Base-by-base conservation (phyloP, 2,888 invertebrate species). In the Drosophila paracracens region DNA sequence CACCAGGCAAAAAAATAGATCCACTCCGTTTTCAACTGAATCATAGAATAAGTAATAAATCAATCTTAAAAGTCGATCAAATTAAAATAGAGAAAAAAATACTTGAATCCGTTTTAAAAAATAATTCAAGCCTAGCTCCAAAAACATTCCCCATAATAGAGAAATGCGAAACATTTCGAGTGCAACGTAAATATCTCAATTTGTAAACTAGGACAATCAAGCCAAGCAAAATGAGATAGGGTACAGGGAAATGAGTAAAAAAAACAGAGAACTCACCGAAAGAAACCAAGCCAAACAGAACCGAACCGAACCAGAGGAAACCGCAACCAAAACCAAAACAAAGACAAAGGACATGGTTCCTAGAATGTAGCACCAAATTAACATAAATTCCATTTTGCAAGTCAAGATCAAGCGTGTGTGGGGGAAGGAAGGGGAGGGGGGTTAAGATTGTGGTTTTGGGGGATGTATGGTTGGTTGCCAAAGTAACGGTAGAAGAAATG, bases 291-390 rank as follows among this genome's bases (percentile, higher is more conserved):
- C 31, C 33, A 33, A 33, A 4, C 33, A 35, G 40, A 56, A 57
- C n/a, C 43, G 40, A 38, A 54, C 27, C 25, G 25, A 38, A 54
- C 48, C 50, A 40, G 25, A 59, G 38, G 21, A 48, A 50, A 36
- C 46, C 66, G 59, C n/a, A 64, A 69, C 46, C 64, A 50, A 75
- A 83, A 74, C 71, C 81, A 79, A 76, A 82, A 69, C 82, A 81
- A 83, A 75, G 76, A 66, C 67, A 70, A 65, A 66, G 79, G 69
- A 68, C 63, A 64, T 53, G 80, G 59, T 73, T 68, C 62, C 70
- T 57, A 70, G 84, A 81, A 88, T 84, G 81, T 74, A 65, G 75
- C 77, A 88, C 61, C 84, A 76, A 88, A 87, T 87, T 87, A 87
- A 89, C 86, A 87, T 89, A 87, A 87, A 87, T 89, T 87, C 86